Evolutionary conservation across 2,888 invertebrate genomes (phyloP), one percentile per base, ranked within the genome.

Genomic region (Drosophila quinaria): DNA sequence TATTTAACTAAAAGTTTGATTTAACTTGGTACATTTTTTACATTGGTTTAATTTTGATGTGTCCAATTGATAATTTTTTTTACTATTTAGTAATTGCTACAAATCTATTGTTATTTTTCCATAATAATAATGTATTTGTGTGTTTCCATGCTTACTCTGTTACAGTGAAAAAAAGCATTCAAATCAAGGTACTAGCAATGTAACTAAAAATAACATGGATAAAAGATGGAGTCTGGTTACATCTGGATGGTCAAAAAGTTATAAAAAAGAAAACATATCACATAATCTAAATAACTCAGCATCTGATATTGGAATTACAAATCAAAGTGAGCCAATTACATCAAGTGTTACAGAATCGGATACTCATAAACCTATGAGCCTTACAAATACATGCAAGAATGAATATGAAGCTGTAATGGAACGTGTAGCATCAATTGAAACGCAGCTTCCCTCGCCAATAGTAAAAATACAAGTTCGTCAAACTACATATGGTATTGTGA

Each of bases 181-280:
- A 17, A 11, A 17, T 25, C 54, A 46, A 25, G 46, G 10, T 2
- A 2, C 31, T 5, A 31, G 17, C 17, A 54, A 37, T 15, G 19
- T 37, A 15, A 39, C 5, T 5, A 39, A 19, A 15, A 46, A 41
- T 41, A 19, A 19, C 31, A 39, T 11, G 19, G 59, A 59, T 13
- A 17, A 46, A 37, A 54, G 61, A 54, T 9, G 94, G 94, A 94
- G 94, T 71, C 93, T 93, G 11, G 93, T 94, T n/a, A 92, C 91
- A 37, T 78, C 85, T 4, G 88, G 86, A 22, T 87, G 90, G 80
- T 67, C 77, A 8, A 80, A 76, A 25, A 50, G 56, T 19, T 47
- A 54, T 10, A 62, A 31, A 29, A 62, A 46, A 19, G 46, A 62
- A 13, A 54, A 46, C 11, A 29, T 46, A 25, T n/a, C 41, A 11